Conservation (phyloP, 2,888 invertebrate genomes). For the Choreutis nemorana region DNA sequence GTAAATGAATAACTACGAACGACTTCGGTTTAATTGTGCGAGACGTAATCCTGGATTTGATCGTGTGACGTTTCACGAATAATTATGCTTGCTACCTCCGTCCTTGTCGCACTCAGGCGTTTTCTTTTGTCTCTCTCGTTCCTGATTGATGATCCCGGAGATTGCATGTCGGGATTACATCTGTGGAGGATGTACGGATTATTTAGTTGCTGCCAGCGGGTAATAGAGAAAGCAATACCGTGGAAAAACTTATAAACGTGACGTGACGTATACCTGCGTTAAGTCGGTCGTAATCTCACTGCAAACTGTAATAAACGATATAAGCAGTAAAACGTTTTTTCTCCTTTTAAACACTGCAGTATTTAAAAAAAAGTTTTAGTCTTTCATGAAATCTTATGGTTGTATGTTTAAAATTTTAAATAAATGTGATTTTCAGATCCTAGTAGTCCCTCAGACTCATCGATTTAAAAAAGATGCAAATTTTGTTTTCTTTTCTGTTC, state of each 20-base stretch:
- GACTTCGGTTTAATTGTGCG: conserved; percentile 19
- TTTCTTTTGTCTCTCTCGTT: too few relatives aligned
- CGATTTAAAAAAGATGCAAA: too few relatives aligned
- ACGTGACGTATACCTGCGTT: conserved; percentile 18
- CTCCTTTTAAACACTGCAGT: too few relatives aligned
- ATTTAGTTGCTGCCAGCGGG: conserved; percentile 43
- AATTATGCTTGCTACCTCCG: conserved; percentile 20
- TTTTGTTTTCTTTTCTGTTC: too few relatives aligned
- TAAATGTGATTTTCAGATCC: too few relatives aligned
- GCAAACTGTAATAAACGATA: conserved; percentile 11
- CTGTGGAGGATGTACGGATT: conserved; percentile 55
- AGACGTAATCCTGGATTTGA: conserved; percentile 17
- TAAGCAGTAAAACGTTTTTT: too few relatives aligned
- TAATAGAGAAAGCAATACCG: conserved; percentile 39
- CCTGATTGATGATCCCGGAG: conserved; percentile 58
- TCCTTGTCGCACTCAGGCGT: conserved; percentile 12
- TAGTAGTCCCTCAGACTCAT: too few relatives aligned
- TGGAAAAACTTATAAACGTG: conserved; percentile 25
- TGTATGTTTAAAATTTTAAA: too few relatives aligned
- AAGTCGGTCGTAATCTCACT: conserved; percentile 13
- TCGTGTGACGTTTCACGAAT: conserved; percentile 24
- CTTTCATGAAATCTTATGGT: too few relatives aligned
- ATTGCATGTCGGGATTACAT: conserved; percentile 63
- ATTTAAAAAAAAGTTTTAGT: too few relatives aligned
- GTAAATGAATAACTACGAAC: conserved; percentile 14